These are phyloP conservation scores for Nyctibius grandis DNA, from an alignment of 2,797 vertebrate species.

Conservation along the genomic window DNA sequence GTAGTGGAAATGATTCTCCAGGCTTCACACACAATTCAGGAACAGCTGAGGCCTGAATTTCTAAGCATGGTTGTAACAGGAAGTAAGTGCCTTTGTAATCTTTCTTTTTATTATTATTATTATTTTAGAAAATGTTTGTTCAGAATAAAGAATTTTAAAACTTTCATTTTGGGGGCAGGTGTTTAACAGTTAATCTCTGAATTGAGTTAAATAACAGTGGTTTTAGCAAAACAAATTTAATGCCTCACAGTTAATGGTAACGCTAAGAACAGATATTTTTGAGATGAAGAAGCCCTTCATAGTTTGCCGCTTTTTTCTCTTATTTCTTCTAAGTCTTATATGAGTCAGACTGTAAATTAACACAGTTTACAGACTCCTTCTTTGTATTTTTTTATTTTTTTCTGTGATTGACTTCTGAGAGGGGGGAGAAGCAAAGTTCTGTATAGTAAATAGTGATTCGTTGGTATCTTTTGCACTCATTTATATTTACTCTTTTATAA, in stretches of 20 bases:
- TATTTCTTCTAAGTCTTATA: background rate
- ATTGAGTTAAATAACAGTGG: background rate
- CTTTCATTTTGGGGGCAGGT: background rate
- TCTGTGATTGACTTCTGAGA: background rate
- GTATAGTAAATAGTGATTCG: background rate
- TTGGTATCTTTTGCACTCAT: background rate
- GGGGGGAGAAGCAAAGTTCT: background rate
- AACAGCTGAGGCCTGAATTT: background rate
- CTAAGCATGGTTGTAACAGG: background rate
- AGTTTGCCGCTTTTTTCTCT: background rate
- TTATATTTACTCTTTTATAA: background rate
- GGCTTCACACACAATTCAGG: background rate
- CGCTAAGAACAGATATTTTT: background rate
- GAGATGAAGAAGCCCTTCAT: background rate
- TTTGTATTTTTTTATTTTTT: background rate
- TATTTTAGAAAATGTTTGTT: background rate
- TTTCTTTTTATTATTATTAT: background rate
- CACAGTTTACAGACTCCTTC: background rate
- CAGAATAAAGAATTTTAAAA: background rate
- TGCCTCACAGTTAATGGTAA: background rate
- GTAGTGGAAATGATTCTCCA: background rate
- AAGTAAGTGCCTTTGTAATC: background rate
- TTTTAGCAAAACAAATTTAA: background rate
- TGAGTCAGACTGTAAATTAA: background rate
- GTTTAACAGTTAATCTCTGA: background rate